Percentiles rank a stretch among this genome's conserved stretches.
These are phyloP conservation scores for Notiomystis cincta DNA, from an alignment of 2,113 vertebrate species.

Conservation along the genomic window DNA sequence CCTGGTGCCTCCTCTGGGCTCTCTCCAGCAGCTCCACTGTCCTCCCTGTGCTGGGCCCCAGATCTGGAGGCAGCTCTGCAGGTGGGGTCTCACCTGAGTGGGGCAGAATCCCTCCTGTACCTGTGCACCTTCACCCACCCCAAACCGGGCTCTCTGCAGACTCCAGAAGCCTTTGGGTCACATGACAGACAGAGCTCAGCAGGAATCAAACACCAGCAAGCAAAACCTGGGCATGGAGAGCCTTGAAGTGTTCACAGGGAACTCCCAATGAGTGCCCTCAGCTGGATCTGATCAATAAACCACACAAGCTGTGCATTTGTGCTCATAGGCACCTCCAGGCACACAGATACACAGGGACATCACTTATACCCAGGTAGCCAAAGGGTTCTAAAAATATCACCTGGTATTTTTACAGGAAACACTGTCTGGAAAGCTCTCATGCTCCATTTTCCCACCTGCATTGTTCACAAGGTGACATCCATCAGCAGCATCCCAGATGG, in stretches of 20 bases:
- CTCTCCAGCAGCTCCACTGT: neutral
- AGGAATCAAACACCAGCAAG: neutral
- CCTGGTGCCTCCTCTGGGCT: neutral
- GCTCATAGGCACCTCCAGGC: neutral
- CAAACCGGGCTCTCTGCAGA: neutral
- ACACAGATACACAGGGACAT: neutral
- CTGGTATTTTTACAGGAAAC: neutral
- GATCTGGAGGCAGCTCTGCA: neutral
- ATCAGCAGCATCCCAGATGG: slow-evolving; percentile 8
- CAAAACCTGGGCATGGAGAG: neutral
- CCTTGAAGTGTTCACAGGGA: slow-evolving; percentile 29
- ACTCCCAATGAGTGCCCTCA: slow-evolving; percentile 26
- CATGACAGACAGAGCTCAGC: neutral
- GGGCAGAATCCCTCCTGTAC: neutral
- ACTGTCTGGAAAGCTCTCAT: neutral
- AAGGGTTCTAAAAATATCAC: neutral
- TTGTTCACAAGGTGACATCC: neutral
- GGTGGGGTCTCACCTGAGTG: neutral
- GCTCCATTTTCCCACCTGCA: slow-evolving; percentile 14
- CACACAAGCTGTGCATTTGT: neutral
- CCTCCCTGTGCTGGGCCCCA: neutral
- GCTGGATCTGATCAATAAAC: slow-evolving; percentile 7
- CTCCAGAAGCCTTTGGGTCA: neutral
- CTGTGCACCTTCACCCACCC: neutral
- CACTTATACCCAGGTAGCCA: neutral